Percentiles rank a stretch among this genome's conserved stretches.
These are phyloP conservation scores for Hippopotamyrus pictus DNA, from an alignment of 2,797 vertebrate genomes.

Conservation along the genomic window DNA sequence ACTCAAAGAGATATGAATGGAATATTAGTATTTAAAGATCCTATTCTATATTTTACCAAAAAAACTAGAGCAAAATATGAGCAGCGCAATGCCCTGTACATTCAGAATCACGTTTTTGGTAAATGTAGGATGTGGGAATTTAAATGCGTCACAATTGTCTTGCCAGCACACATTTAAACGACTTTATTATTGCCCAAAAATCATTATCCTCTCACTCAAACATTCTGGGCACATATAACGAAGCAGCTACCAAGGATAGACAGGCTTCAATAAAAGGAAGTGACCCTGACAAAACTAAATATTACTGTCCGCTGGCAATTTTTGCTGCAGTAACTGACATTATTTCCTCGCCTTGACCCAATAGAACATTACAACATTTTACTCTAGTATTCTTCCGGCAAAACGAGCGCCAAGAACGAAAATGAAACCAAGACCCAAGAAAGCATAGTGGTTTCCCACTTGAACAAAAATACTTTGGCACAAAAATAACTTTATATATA, in stretches of 20 bases:
- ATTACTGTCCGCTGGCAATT: neutral
- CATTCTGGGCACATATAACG: neutral
- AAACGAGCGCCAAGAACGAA: neutral
- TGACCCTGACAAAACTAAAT: neutral
- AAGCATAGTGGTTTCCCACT: neutral
- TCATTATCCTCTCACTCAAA: neutral
- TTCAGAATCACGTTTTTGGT: neutral
- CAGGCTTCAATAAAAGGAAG: neutral
- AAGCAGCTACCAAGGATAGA: neutral
- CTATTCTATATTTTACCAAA: neutral
- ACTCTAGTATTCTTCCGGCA: neutral
- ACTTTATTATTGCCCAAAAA: neutral
- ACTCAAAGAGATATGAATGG: neutral
- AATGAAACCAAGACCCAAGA: neutral
- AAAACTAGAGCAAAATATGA: neutral
- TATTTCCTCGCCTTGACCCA: neutral
- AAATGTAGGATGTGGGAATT: neutral
- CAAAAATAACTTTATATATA: neutral
- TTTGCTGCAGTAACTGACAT: neutral
- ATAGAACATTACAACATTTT: neutral
- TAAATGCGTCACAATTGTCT: neutral
- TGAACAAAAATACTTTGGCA: neutral
- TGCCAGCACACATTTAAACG: neutral
- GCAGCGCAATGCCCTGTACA: neutral
- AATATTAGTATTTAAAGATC: neutral